These are phyloP conservation scores for Halcyon badia DNA, from an alignment of 2,797 vertebrate species.

Conservation along the genomic window DNA sequence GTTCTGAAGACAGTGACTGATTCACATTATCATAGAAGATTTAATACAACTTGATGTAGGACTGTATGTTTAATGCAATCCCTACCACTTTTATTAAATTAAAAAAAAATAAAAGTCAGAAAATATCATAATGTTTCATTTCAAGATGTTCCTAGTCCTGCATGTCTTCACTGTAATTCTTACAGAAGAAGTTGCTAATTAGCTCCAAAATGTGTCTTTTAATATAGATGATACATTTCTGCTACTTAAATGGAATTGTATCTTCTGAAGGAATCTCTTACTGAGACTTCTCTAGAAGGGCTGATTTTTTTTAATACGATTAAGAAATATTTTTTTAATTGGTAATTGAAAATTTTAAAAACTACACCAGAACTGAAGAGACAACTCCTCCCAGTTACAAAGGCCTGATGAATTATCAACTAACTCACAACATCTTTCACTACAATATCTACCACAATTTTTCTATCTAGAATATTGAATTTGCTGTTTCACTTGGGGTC, in stretches of 20 bases:
- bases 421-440: neutral
- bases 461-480: neutral
- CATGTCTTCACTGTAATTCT: neutral
- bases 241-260: neutral
- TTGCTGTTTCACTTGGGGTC: neutral
- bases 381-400: neutral
- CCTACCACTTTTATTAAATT: neutral
- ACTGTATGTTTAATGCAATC: neutral
- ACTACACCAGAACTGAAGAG: neutral
- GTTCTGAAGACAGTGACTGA: neutral
- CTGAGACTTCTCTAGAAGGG: neutral
- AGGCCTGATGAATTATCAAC: neutral
- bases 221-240: neutral
- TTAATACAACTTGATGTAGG: neutral
- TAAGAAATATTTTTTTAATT: neutral
- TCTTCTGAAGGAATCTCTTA: neutral
- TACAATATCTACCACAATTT: neutral
- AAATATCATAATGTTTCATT: neutral
- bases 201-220: neutral
- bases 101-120: neutral
- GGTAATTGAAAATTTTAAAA: neutral
- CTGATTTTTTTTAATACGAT: neutral
- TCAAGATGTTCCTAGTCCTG: neutral
- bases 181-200: neutral
- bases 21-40: neutral